phyloP scores from a whole-genome alignment of 2,113 vertebrate genomes.

The Arvicanthis niloticus region DNA sequence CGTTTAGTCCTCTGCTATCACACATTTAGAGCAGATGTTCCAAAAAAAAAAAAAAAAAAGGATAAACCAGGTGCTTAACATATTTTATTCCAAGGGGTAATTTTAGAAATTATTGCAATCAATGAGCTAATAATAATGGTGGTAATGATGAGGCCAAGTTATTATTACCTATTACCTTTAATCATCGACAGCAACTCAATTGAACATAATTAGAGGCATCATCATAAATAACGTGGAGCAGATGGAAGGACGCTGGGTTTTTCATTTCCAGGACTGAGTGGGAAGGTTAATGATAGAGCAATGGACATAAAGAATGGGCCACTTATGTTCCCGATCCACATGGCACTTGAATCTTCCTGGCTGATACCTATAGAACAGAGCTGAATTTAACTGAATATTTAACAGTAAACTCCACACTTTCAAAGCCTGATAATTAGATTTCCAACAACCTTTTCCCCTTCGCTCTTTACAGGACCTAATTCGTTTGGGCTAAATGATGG shows the following conservation, averaged over 20 bases:
- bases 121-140: slow-evolving; percentile 95
- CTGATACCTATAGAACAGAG: slow-evolving; percentile 49
- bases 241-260: slow-evolving; percentile 90
- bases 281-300: slow-evolving; percentile 82
- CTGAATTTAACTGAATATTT: neutral
- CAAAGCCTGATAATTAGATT: neutral
- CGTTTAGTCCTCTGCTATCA: slow-evolving; percentile 85
- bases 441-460: neutral
- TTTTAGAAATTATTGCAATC: slow-evolving; percentile 97
- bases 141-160: slow-evolving; percentile 92
- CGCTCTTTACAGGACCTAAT: neutral
- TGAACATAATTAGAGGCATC: slow-evolving; percentile 95
- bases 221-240: slow-evolving; percentile 92
- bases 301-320: slow-evolving; percentile 67
- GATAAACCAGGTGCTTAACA: slow-evolving; percentile 94
- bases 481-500: neutral
- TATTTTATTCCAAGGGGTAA: slow-evolving; percentile 93
- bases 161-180: slow-evolving; percentile 94
- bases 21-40: slow-evolving; percentile 91
- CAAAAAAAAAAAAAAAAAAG: slow-evolving; percentile 68
- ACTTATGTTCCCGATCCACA: slow-evolving; percentile 57
- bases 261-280: slow-evolving; percentile 80
- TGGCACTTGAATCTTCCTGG: slow-evolving; percentile 32
- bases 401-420: neutral
- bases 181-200: slow-evolving; percentile 95